A percentile compares a stretch with the other conserved stretches of the same genome.
These are phyloP conservation scores for Cryptus viduatorius DNA, from an alignment of 2,888 invertebrate genomes.

Conservation along the genomic window DNA sequence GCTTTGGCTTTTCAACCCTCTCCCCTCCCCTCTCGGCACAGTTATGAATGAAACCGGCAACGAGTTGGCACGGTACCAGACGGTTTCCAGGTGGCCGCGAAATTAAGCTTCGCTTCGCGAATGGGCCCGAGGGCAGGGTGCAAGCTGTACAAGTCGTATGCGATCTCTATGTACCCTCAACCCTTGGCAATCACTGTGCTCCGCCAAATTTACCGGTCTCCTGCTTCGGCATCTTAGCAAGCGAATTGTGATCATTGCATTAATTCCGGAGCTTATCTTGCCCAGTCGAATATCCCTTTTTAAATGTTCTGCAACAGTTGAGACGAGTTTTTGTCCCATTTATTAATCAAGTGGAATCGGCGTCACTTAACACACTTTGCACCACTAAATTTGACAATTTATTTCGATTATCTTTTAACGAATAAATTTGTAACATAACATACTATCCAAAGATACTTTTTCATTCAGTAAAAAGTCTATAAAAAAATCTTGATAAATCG, in stretches of 20 bases:
- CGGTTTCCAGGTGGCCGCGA: slow-evolving; percentile 76
- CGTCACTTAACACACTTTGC: no score
- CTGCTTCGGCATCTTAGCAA: slow-evolving; percentile 58
- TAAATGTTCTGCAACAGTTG: background rate
- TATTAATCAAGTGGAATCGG: no score
- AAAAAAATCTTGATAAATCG: no score
- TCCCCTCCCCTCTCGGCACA: slow-evolving; percentile 5
- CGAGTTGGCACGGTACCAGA: slow-evolving; percentile 78
- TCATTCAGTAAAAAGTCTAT: no score
- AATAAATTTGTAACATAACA: no score
- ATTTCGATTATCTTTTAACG: no score
- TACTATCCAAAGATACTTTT: no score
- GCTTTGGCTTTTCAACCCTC: background rate
- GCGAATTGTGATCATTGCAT: slow-evolving; percentile 7
- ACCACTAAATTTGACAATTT: no score
- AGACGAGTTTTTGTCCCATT: background rate
- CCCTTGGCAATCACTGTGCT: slow-evolving; percentile 68
- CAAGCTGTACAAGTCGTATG: slow-evolving; percentile 11
- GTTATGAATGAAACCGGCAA: slow-evolving; percentile 77
- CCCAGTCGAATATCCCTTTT: background rate
- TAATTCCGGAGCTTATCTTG: background rate
- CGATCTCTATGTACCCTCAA: slow-evolving; percentile 1
- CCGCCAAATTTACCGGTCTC: slow-evolving; percentile 74
- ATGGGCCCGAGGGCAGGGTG: slow-evolving; percentile 36
- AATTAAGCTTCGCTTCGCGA: slow-evolving; percentile 76